Evolutionary conservation across 2,888 invertebrate species (phyloP), one percentile per base, ranked within the genome.

Genomic region (Pseudanteris insignis): DNA sequence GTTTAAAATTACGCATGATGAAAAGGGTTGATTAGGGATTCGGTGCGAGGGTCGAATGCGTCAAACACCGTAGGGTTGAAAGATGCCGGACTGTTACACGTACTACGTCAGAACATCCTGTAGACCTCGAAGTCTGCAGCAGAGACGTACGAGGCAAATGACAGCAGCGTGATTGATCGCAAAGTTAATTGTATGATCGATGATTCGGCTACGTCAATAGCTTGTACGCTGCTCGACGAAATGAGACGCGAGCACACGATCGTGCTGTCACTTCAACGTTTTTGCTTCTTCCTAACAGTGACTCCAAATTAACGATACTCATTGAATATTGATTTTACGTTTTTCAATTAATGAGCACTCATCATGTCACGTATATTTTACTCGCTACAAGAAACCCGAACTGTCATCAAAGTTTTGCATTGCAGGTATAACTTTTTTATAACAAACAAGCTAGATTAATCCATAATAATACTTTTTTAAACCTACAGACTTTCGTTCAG

Each of bases 181-280:
- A 72, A 72, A 68, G 81, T 85, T 89, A 89, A 89, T 89, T 89
- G 88, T 86, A 84, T 88, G 89, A 89, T 88, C 85, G 88, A 89
- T 89, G 87, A 83, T 81, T 75, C 75, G 70, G 75, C 72, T 73
- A 75, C 71, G 71, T 75, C 73, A 71, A 72, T 68, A 69, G 68
- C 68, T 60, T 55, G 36, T 18, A 9, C 37, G 38, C 41, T 2
- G 9, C 24, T 28, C 24, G 46, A 4, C 7, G 26, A 30, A 51
- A 46, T 46, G 46, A 40, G 53, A 37, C 13, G 40, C 44, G 12
- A 8, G 13, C n/a, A 15, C 29, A 15, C 12, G 38, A 29, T 36
- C 36, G 9, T n/a, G n/a, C 21, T 14, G n/a, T 18, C 25, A 24
- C 6, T 18, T 37, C 8, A 32, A 46, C 18, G 18, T 48, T 43